Percentiles rank a stretch among this genome's conserved stretches.
These are phyloP conservation scores for Gibbula magus DNA, from an alignment of 2,888 invertebrate species.

Conservation along the genomic window DNA sequence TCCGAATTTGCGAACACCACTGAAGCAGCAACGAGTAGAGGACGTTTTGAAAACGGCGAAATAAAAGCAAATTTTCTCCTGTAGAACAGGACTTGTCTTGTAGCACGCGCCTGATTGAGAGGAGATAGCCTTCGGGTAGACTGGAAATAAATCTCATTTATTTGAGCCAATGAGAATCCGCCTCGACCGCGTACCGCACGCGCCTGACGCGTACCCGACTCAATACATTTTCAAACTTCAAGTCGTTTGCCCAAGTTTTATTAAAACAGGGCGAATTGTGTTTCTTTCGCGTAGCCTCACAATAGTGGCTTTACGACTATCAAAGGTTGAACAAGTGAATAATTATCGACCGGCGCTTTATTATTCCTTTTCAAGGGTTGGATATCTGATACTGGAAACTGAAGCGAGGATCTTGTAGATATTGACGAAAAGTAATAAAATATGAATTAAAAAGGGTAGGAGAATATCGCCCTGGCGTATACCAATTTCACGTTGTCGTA, in stretches of 20 bases:
- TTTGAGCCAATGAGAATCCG: constrained; percentile 9
- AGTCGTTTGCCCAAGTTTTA: constrained; percentile 11
- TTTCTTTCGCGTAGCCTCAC: neutral
- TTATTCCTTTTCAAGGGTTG: neutral
- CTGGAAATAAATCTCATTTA: constrained; percentile 8
- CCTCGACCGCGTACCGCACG: constrained; percentile 18
- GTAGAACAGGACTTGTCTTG: neutral
- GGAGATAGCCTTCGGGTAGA: constrained; percentile 2
- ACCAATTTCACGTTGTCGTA: too few species aligned
- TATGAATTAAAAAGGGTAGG: too few species aligned
- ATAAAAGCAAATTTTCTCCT: neutral
- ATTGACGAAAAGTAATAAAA: too few species aligned
- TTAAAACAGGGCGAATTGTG: constrained; percentile 14
- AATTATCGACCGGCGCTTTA: constrained; percentile 9
- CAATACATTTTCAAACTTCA: neutral
- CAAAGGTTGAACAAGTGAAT: constrained; percentile 14
- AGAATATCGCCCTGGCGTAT: too few species aligned
- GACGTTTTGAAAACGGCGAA: neutral
- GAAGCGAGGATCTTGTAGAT: too few species aligned
- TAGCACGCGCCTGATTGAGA: neutral
- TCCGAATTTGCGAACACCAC: neutral
- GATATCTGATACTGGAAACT: too few species aligned
- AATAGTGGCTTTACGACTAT: neutral
- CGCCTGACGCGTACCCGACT: constrained; percentile 12
- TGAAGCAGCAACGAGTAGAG: neutral